These are phyloP conservation scores for Ctenicera cuprea DNA, from an alignment of 2,888 invertebrate genomes.

Conservation along the genomic window DNA sequence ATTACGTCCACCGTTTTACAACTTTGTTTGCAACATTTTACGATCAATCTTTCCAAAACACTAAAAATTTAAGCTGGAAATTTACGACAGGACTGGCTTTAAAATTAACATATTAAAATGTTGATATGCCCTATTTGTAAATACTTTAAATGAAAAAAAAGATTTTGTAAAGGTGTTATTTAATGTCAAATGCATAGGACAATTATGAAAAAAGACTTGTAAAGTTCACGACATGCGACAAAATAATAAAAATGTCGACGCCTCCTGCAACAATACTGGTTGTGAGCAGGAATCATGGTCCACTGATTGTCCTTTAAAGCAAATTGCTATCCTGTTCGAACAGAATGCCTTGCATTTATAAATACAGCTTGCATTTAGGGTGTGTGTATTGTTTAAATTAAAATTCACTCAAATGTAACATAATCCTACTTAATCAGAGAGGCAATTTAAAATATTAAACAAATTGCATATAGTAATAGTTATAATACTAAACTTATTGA, in stretches of 20 bases:
- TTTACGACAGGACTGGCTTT: background rate
- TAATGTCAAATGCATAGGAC: background rate
- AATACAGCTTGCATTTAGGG: background rate
- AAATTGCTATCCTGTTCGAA: slow-evolving; percentile 14
- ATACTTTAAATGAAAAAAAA: background rate
- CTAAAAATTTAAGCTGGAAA: background rate
- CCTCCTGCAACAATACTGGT: slow-evolving; percentile 22
- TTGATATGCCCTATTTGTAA: background rate
- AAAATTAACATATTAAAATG: background rate
- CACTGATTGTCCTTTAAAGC: slow-evolving; percentile 16
- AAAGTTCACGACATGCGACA: slow-evolving; percentile 28
- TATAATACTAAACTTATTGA: no score
- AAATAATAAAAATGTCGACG: slow-evolving; percentile 30
- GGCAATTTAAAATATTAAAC: no score
- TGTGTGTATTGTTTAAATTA: slow-evolving; percentile 16
- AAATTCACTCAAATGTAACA: slow-evolving; percentile 13
- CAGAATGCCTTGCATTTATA: slow-evolving; percentile 4
- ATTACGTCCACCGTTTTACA: background rate
- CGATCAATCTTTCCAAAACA: no score
- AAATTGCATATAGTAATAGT: no score
- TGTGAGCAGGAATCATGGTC: slow-evolving; percentile 31
- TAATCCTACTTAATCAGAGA: background rate
- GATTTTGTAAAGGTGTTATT: background rate
- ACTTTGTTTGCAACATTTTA: background rate
- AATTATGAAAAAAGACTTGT: background rate